Base-by-base conservation (phyloP, 2,797 vertebrate species). In the Ctenopoma multispine region DNA sequence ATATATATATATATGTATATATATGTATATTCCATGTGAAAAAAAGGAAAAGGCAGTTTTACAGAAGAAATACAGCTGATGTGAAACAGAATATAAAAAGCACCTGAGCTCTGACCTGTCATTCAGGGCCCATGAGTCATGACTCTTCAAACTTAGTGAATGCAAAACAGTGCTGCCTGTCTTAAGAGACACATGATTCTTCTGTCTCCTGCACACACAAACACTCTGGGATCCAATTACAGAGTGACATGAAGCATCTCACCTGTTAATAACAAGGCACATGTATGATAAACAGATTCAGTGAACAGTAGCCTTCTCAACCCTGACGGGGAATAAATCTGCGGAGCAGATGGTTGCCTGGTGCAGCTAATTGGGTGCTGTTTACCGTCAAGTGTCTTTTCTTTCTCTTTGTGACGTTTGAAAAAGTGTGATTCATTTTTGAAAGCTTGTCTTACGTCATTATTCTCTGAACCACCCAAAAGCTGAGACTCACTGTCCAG, bases 191-290 rank as follows among this genome's bases (percentile, higher is more conserved):
- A 64, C 53, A 59, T 18, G 44, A 23, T 57, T 34, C 15, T 14
- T 69, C n/a, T 46, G 57, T 58, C 56, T 18, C 40, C 9, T 12
- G n/a, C 41, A 49, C 55, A 51, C 18, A 66, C 18, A 63, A 67
- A 80, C 69, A 65, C 67, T 75, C 58, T 29, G 31, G 58, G 79
- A 86, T 88, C 79, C 86, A 91, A 92, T 92, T 92, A 93, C 79
- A 54, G 84, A 50, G 73, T 76, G 80, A 84, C 77, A 63, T 77
- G 77, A 86, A 89, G 81, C 83, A 80, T 87, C 75, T 82, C 80
- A 86, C 84, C 75, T 80, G 83, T 82, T 91, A 81, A 88, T 87
- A 83, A 86, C 79, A 75, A 72, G 78, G 63, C 79, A 80, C 82
- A 74, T 73, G 77, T 75, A 84, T 85, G 84, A 90, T 88, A 81